Evolutionary conservation across 2,113 vertebrate genomes (phyloP).

Genomic region (Apistogramma diplotaenia): DNA sequence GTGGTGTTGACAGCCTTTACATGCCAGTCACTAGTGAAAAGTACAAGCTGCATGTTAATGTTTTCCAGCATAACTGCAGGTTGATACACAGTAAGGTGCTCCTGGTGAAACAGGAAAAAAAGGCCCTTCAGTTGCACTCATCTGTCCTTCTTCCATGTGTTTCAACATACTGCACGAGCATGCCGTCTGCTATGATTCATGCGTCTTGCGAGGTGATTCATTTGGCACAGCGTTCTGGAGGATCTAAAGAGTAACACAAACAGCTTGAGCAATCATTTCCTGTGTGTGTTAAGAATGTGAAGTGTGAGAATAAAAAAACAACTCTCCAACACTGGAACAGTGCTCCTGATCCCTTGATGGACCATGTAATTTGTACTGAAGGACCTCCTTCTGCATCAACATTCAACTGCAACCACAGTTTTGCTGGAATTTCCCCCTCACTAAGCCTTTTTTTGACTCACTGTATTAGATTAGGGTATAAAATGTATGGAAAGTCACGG

Average conservation of each 20-base stretch:
- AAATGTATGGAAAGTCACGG: background rate
- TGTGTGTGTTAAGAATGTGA: slow-evolving; percentile 25
- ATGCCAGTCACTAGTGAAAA: slow-evolving; percentile 1
- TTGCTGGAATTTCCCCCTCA: slow-evolving; percentile 39
- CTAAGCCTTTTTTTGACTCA: background rate
- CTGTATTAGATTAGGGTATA: background rate
- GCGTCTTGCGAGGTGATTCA: background rate
- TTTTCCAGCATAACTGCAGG: slow-evolving; percentile 1
- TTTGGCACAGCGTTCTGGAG: background rate
- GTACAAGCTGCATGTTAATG: slow-evolving; percentile 11
- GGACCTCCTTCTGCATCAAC: slow-evolving; percentile 8
- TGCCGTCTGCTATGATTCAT: slow-evolving; percentile 45
- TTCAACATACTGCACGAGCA: background rate
- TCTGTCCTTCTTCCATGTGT: background rate
- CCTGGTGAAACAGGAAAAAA: background rate
- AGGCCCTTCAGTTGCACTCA: background rate
- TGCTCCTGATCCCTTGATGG: background rate
- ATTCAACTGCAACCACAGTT: slow-evolving; percentile 2
- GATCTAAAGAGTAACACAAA: slow-evolving; percentile 12
- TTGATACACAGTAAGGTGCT: background rate
- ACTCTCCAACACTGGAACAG: slow-evolving; percentile 16
- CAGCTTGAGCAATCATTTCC: slow-evolving; percentile 59
- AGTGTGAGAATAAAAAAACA: background rate
- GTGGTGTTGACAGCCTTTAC: slow-evolving; percentile 21
- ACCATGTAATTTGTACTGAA: slow-evolving; percentile 24